Percentiles rank a stretch among this genome's conserved stretches.
Conservation (phyloP, 2,797 vertebrate genomes). For the Coluber constrictor region DNA sequence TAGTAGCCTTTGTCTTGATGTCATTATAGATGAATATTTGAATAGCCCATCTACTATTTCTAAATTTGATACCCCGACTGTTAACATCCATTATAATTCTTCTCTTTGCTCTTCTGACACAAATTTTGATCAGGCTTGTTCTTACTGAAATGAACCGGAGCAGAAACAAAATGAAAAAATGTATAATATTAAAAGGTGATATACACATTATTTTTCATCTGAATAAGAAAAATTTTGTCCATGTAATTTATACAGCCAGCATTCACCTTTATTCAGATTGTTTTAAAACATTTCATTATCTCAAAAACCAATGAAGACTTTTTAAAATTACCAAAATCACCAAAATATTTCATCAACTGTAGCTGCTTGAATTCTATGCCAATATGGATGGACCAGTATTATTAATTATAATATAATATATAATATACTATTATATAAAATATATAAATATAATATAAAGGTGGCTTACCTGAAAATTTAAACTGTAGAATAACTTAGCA, state of each 20-base stretch:
- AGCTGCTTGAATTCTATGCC: not conserved
- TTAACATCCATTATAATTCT: not conserved
- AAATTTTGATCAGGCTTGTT: not conserved
- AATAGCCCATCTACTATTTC: not conserved
- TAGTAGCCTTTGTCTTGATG: not conserved
- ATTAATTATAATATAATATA: not conserved
- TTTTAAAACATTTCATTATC: not conserved
- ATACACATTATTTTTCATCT: fast-evolving
- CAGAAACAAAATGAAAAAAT: not conserved
- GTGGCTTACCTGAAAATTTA: constrained; percentile 92
- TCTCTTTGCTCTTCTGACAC: not conserved
- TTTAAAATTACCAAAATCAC: not conserved
- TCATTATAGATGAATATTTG: not conserved
- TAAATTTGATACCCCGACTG: not conserved
- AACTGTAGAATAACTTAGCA: constrained; percentile 96
- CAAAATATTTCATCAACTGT: not conserved
- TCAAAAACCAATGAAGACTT: not conserved
- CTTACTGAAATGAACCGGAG: not conserved
- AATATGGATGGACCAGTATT: not conserved
- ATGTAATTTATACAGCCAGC: not conserved
- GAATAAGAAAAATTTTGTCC: not conserved
- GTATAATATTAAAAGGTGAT: not conserved
- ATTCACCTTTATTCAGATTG: not conserved
- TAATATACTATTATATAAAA: no score
- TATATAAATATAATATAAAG: not conserved